These are phyloP conservation scores for Baccha elongata DNA, from an alignment of 2,888 invertebrate species.

Conservation along the genomic window DNA sequence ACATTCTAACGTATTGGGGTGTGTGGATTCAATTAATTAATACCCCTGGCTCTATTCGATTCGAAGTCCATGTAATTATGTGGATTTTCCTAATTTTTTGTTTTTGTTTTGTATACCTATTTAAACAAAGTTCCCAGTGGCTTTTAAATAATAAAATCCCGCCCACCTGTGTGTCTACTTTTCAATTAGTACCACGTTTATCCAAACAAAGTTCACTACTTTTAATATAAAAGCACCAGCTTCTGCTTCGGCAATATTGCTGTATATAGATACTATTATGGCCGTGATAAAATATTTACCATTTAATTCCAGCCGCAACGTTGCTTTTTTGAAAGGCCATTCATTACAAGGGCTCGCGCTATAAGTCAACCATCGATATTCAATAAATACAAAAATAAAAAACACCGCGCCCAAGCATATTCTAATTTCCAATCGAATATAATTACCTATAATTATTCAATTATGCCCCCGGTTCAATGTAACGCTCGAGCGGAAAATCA, in stretches of 20 bases:
- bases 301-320: constrained; percentile 40
- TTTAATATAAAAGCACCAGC: not conserved
- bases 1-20: not conserved
- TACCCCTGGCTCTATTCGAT: not conserved
- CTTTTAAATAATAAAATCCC: constrained; percentile 37
- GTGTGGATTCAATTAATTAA: constrained; percentile 42
- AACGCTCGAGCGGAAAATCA: not conserved
- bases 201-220: constrained; percentile 36
- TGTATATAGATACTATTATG: not conserved
- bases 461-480: constrained; percentile 41
- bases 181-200: not conserved
- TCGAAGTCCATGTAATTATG: constrained; percentile 15
- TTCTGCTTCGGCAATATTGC: not conserved
- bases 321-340: constrained; percentile 34
- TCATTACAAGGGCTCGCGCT: constrained; percentile 17
- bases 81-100: constrained; percentile 12
- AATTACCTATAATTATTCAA: constrained; percentile 72
- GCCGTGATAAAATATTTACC: constrained; percentile 62
- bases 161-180: not conserved
- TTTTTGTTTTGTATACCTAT: constrained; percentile 11
- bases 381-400: constrained; percentile 5
- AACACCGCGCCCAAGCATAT: constrained; percentile 39
- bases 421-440: constrained; percentile 69
- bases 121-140: constrained; percentile 7
- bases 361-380: constrained; percentile 24